Evolutionary conservation across 2,113 vertebrate genomes (phyloP).

Genomic region (Dendrocopos noguchii): DNA sequence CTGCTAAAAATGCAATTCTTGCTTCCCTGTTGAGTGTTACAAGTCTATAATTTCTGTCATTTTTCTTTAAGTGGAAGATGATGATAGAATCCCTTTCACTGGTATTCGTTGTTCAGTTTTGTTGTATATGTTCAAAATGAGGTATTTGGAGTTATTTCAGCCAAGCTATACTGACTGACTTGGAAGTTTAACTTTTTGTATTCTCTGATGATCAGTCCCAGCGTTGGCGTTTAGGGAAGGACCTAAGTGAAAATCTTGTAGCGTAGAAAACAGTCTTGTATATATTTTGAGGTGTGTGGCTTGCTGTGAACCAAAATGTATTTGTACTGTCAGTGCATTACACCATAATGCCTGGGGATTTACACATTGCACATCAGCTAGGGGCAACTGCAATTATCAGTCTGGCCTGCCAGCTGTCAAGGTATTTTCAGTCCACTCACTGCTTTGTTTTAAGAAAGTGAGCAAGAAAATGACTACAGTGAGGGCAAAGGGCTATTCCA

Average conservation of each 20-base stretch:
- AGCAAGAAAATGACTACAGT: not conserved
- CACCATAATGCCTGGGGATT: accelerated
- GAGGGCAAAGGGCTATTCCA: not conserved
- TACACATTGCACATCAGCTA: not conserved
- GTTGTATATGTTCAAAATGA: not conserved
- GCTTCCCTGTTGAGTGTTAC: not conserved
- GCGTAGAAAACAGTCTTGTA: not conserved
- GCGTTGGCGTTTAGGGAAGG: not conserved
- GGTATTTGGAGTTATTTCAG: not conserved
- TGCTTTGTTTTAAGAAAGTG: not conserved
- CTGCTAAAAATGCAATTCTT: not conserved
- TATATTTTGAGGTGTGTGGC: not conserved
- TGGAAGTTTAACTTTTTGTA: not conserved
- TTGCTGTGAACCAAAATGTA: not conserved
- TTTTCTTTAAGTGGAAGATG: not conserved
- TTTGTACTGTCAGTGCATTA: not conserved
- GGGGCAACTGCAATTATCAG: not conserved
- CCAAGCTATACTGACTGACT: not conserved
- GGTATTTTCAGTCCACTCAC: not conserved
- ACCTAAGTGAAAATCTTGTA: not conserved
- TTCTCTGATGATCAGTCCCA: not conserved
- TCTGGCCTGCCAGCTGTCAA: not conserved
- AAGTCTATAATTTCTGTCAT: not conserved
- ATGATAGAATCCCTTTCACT: not conserved
- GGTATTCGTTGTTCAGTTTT: not conserved